Percentiles rank a stretch among this genome's conserved stretches.
Evolutionary conservation across 2,888 invertebrate species (phyloP).

Genomic region (Luffia ferchaultella): DNA sequence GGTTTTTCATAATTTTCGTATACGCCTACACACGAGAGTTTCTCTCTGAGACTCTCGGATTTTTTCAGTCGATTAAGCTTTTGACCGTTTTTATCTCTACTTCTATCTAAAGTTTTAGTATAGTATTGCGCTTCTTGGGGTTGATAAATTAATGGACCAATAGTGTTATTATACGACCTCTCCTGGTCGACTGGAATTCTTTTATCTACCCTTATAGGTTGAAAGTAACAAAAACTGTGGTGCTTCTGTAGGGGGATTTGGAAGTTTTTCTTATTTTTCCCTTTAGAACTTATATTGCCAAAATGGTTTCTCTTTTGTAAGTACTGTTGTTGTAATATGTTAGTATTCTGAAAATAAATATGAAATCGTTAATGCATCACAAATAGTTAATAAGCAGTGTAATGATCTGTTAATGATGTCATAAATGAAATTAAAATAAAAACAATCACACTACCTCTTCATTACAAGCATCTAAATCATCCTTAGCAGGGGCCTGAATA

Average conservation of each 20-base stretch:
- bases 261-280: conserved; percentile 68
- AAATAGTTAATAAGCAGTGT: not conserved
- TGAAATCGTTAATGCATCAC: conserved; percentile 27
- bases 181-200: conserved; percentile 57
- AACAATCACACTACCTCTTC: not conserved
- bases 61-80: conserved; percentile 57
- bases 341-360: conserved; percentile 64
- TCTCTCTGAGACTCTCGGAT: conserved; percentile 57
- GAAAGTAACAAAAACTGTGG: conserved; percentile 73
- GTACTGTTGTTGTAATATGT: conserved; percentile 65
- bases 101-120: conserved; percentile 57
- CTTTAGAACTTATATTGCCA: conserved; percentile 56
- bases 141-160: conserved; percentile 56
- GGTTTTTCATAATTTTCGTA: conserved; percentile 58
- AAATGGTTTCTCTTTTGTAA: conserved; percentile 65
- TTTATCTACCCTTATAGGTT: conserved; percentile 70
- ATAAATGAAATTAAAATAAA: not conserved
- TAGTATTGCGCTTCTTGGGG: conserved; percentile 49
- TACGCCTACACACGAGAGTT: conserved; percentile 55
- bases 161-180: conserved; percentile 49
- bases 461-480: not conserved
- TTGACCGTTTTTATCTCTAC: conserved; percentile 50
- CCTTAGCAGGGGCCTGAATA: conserved; percentile 34
- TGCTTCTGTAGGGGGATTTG: conserved; percentile 72
- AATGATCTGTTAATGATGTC: not conserved